phyloP scores from a whole-genome alignment of 2,797 vertebrate species.

The Ammospiza maritima region DNA sequence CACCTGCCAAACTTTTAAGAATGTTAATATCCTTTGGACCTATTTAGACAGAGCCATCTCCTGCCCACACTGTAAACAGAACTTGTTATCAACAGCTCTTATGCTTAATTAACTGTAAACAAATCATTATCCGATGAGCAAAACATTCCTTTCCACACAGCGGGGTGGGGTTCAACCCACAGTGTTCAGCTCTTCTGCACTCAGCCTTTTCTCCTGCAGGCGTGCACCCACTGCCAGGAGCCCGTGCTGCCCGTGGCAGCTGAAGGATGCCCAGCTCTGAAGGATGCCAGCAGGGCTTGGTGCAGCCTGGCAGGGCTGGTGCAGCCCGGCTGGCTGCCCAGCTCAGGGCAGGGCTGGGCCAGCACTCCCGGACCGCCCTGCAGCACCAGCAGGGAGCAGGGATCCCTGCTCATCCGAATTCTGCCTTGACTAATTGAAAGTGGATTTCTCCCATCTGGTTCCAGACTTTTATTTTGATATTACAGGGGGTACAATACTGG shows the following conservation, averaged over 20 bases:
- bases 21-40: constrained; percentile 1
- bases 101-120: constrained; percentile 40
- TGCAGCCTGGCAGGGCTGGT: not conserved
- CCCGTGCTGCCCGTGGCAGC: not conserved
- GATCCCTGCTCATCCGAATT: not conserved
- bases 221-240: fast-evolving
- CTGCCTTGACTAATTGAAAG: not conserved
- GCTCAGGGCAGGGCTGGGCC: not conserved
- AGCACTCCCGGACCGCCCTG: not conserved
- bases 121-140: not conserved
- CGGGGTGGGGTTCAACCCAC: not conserved
- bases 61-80: constrained; percentile 18
- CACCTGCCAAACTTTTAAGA: constrained; percentile 19
- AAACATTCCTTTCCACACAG: constrained; percentile 26
- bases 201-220: not conserved
- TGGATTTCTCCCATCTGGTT: not conserved
- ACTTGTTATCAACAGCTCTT: constrained; percentile 29
- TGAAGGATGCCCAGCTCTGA: not conserved
- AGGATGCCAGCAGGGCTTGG: not conserved
- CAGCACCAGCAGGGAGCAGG: not conserved
- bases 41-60: constrained; percentile 7
- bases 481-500: not conserved
- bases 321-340: not conserved
- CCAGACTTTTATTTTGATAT: not conserved
- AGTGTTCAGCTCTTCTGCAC: not conserved